These are phyloP conservation scores for Aptenodytes patagonicus DNA, from an alignment of 2,113 vertebrate species.

Conservation along the genomic window DNA sequence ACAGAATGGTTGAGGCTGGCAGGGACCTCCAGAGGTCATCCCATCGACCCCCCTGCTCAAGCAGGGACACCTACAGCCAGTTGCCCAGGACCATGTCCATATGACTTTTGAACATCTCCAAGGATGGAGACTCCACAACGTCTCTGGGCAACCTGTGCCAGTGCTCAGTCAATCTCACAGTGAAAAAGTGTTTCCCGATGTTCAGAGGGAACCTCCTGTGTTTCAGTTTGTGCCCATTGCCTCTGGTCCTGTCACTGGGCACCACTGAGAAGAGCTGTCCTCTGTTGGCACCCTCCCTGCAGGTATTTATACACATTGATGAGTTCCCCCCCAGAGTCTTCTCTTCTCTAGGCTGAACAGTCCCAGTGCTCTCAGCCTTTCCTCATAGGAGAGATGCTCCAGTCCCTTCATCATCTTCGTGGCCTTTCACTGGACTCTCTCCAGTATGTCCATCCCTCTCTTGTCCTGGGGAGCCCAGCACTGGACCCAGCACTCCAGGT, in stretches of 20 bases:
- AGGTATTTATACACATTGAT: not conserved
- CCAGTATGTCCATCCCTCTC: not conserved
- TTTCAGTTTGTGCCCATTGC: not conserved
- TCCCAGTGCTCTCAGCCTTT: not conserved
- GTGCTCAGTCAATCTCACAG: not conserved
- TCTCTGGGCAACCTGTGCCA: not conserved
- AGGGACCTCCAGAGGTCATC: not conserved
- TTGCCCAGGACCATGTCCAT: not conserved
- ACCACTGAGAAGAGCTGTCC: not conserved
- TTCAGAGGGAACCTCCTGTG: not conserved
- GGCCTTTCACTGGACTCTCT: not conserved
- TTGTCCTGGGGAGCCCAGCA: not conserved
- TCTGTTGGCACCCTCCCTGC: not conserved
- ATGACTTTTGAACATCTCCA: not conserved
- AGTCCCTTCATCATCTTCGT: not conserved
- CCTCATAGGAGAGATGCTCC: not conserved
- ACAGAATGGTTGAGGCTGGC: not conserved
- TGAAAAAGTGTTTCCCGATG: not conserved
- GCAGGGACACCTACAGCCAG: not conserved
- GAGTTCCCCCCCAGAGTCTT: not conserved
- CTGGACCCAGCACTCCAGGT: not conserved
- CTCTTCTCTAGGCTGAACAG: not conserved
- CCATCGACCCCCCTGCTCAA: not conserved
- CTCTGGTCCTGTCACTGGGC: not conserved
- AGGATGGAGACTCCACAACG: not conserved